Evolutionary conservation across 2,888 invertebrate genomes (phyloP).

Genomic region (Oscheius sp.): DNA sequence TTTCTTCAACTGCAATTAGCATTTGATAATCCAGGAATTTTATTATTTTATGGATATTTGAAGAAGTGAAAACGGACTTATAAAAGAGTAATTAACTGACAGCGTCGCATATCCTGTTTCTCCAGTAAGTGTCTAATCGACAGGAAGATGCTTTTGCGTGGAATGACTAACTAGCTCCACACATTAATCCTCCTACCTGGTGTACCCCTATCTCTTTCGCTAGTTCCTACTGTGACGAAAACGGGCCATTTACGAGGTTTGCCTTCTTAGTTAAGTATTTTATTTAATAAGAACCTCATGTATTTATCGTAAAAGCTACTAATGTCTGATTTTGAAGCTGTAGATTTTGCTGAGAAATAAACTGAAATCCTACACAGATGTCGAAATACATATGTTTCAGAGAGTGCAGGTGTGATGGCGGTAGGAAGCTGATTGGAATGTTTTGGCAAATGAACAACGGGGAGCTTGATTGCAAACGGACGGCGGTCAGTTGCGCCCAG

Average conservation of each 20-base stretch:
- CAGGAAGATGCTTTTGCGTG: slow-evolving; percentile 36
- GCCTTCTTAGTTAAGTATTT: background rate
- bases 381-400: background rate
- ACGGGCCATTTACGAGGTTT: background rate
- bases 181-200: slow-evolving; percentile 35
- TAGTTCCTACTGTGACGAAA: background rate
- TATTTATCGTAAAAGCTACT: background rate
- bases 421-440: slow-evolving; percentile 26
- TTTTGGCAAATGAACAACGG: slow-evolving; percentile 26
- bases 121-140: slow-evolving; percentile 26
- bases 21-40: no score
- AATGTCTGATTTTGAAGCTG: background rate
- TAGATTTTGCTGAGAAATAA: no score
- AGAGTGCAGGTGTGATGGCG: slow-evolving; percentile 12
- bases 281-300: background rate
- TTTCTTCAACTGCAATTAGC: no score
- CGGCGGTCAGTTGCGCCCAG: slow-evolving; percentile 33
- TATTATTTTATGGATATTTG: no score
- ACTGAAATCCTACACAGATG: no score
- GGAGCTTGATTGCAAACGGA: slow-evolving; percentile 26
- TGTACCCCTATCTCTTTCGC: slow-evolving; percentile 13
- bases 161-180: slow-evolving; percentile 37
- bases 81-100: background rate
- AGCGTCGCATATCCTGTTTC: slow-evolving; percentile 34
- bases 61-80: no score